Evolutionary conservation across 2,888 invertebrate genomes (phyloP), one percentile per base, ranked within the genome.

Genomic region (Zygaena filipendulae): DNA sequence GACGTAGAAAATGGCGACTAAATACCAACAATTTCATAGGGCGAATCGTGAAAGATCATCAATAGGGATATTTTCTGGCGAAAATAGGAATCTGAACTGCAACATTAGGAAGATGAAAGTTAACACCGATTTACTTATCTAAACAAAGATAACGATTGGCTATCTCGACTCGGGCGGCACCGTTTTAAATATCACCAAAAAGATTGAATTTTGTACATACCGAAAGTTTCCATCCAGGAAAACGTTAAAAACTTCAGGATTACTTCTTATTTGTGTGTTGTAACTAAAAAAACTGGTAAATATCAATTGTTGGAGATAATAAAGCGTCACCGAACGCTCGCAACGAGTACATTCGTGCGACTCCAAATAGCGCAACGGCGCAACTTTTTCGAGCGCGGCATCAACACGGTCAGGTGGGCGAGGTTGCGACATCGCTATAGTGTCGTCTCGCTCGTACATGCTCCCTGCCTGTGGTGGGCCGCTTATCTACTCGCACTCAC

Each of bases 341-440:
- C 61, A 49, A 56, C 63, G 61, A 55, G 57, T 58, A 75, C 66
- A 71, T 71, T 67, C 77, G 77, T 75, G 75, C 77, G 72, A 66
- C 68, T 70, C 68, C 72, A 72, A 74, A 74, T 75, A 77, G 77
- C 77, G 77, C 77, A 74, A 69, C 75, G 75, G 75, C 77, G 77
- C 75, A 77, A 75, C 75, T 77, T 77, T 75, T 75, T 74, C 71
- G 68, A 75, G 74, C 69, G 69, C 75, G 75, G 74, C 77, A 64
- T 77, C 77, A 77, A 75, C 79, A 77, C 75, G 71, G 75, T 79
- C 79, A 79, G 79, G 79, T 79, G 79, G 77, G 77, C 74, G 77
- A 77, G 72, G 77, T 79, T 77, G 79, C 79, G 79, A 75, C 77
- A 75, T 70, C 63, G 75, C 66, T 70, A 70, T 75, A 48, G 45